Conservation (phyloP, 2,113 vertebrate genomes). For the Synchiropus splendidus region DNA sequence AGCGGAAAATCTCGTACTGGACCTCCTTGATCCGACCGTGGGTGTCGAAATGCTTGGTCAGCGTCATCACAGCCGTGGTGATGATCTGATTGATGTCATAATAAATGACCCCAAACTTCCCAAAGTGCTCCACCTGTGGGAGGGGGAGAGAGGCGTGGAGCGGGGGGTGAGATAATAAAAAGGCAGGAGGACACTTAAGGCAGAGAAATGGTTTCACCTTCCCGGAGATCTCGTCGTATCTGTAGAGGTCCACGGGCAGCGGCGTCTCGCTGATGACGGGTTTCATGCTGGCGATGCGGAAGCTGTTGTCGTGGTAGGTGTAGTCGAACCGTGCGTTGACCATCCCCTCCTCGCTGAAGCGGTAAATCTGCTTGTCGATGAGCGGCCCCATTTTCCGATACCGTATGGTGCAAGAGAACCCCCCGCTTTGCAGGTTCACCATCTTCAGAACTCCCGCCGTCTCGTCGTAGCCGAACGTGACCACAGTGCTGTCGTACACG, state of each 20-base stretch:
- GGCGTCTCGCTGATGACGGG: conserved; percentile 96
- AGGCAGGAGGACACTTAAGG: not conserved
- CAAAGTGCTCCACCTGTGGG: conserved; percentile 84
- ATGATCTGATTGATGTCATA: conserved; percentile 99
- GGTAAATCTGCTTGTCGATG: conserved; percentile 95
- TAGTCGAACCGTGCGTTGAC: conserved; percentile 97
- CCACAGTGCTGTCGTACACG: conserved; percentile 88
- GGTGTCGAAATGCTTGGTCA: conserved; percentile 97
- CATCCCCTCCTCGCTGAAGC: conserved; percentile 98
- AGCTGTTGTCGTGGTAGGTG: conserved; percentile 96
- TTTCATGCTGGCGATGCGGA: conserved; percentile 96
- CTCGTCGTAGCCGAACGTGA: conserved; percentile 95
- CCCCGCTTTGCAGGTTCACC: conserved; percentile 94
- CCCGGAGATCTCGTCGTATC: conserved; percentile 96
- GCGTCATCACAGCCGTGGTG: conserved; percentile 96
- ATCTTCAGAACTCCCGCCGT: conserved; percentile 92
- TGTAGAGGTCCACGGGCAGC: conserved; percentile 92
- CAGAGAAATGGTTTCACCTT: conserved; percentile 61
- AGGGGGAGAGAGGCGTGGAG: conserved; percentile 1
- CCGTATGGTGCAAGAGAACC: conserved; percentile 94
- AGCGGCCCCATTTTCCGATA: conserved; percentile 95
- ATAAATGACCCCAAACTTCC: conserved; percentile 98
- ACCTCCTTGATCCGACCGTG: conserved; percentile 97
- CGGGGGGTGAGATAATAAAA: no score
- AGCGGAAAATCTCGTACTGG: conserved; percentile 97